Conservation (phyloP, 35 echinoderm and acorn worm genomes). For the Heliocidaris tuberculata region DNA sequence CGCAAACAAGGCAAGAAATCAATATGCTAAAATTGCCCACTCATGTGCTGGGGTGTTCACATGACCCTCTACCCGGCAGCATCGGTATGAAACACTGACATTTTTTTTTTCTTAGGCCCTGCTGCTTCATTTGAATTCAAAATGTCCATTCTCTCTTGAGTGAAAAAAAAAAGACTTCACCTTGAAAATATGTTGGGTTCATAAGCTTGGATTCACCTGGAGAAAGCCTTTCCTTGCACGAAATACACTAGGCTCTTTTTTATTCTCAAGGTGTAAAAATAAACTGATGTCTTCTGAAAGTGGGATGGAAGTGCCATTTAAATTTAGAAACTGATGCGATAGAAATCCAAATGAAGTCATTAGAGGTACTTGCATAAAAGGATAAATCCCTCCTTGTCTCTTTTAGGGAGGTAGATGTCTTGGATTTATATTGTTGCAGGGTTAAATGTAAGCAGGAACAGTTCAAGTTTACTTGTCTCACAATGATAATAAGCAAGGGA, state of each 20-base stretch:
- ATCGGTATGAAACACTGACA: background rate
- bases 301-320: background rate
- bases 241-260: background rate
- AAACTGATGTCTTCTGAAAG: background rate
- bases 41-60: background rate
- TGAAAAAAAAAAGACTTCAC: background rate
- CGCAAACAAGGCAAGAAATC: slow-evolving; percentile 26
- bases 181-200: background rate
- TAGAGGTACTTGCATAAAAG: background rate
- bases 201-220: background rate
- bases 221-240: background rate
- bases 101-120: background rate
- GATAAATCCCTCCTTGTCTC: too few species aligned
- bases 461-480: background rate
- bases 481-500: background rate
- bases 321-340: background rate
- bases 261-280: background rate
- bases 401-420: background rate
- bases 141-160: background rate
- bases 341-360: background rate
- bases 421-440: background rate
- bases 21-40: slow-evolving; percentile 1
- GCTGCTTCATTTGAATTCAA: background rate
- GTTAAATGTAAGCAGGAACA: too few species aligned
- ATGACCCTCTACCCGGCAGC: background rate